Base-by-base conservation (phyloP, 1,140 invertebrate species). In the Drosophila nigromelanica region DNA sequence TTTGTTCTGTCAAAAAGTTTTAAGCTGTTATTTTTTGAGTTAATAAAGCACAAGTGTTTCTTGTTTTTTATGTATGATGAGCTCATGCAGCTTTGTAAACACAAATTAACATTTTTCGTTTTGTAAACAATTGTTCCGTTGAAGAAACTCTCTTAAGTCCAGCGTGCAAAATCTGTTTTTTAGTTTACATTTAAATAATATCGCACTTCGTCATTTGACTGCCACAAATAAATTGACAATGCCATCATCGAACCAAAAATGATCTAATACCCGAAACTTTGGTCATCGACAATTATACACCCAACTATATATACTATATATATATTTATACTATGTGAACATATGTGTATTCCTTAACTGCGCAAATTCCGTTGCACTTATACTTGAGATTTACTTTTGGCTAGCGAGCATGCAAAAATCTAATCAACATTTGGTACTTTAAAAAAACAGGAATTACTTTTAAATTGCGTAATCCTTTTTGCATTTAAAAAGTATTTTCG, bases 261-360 rank as follows among this genome's bases (percentile, higher is more conserved):
- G 82, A 87, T 81, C 78, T 87, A 87, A 87, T 87, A 73, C 52
- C 48, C 45, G 40, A 69, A 63, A 55, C 62, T 35, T 75, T 69
- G 87, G 78, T 87, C 82, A 87, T 87, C 82, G 78, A 78, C 86
- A 82, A 89, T 82, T 87, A 82, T 86, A 86, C 42, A 61, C 35
- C 30, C 45, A 60, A 76, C 47, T 85, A 74, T 78, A 60, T 66
- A 74, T 78, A 63, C 62, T 55, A 37, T 48, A 48, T 18, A 18
- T 18, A 18, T 18, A 18, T 18, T 2, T 18, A 18, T 47, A 35
- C 4, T 30, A 8, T 30, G 43, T 42, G 8, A 8, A 35, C 33
- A 50, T 55, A 47, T 43, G 7, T 33, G 35, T 63, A 43, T 85
- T 66, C 67, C 82, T 63, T 52, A 78, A 72, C 61, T 87, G 75